phyloP scores from a whole-genome alignment of 2,113 vertebrate genomes.

The Phoxinus phoxinus region DNA sequence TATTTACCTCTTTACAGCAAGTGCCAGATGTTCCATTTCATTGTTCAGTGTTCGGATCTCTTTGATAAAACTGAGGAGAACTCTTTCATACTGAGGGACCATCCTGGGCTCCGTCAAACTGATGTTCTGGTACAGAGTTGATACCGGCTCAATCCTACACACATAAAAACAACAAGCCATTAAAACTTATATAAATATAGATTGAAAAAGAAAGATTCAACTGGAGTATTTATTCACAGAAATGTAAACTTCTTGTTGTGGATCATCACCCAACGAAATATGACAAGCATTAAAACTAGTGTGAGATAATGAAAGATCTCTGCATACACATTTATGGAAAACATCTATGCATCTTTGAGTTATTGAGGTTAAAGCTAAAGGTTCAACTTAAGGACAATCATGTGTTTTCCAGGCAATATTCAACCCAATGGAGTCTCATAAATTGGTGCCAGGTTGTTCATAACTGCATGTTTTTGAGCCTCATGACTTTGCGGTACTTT shows the following conservation, averaged over 20 bases:
- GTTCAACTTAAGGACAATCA: neutral
- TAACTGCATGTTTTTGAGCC: neutral
- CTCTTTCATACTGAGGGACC: slow-evolving; percentile 87
- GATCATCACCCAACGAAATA: no score
- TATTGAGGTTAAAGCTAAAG: neutral
- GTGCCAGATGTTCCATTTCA: slow-evolving; percentile 92
- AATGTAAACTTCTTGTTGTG: no score
- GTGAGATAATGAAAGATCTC: no score
- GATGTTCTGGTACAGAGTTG: slow-evolving; percentile 91
- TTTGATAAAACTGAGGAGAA: slow-evolving; percentile 87
- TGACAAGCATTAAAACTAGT: no score
- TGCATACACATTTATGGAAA: no score
- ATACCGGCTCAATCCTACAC: slow-evolving; percentile 85
- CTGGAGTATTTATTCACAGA: no score
- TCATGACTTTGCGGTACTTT: slow-evolving; percentile 24
- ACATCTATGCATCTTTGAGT: no score
- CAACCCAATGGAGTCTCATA: neutral
- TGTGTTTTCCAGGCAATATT: neutral
- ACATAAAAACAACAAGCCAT: slow-evolving; percentile 13
- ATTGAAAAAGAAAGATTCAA: neutral
- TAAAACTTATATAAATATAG: neutral
- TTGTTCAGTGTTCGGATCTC: slow-evolving; percentile 91
- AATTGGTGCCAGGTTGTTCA: neutral
- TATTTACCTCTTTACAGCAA: slow-evolving; percentile 89
- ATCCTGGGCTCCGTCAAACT: slow-evolving; percentile 88